Evolutionary conservation across 2,888 invertebrate genomes (phyloP).

Genomic region (Drosophila kokeensis): DNA sequence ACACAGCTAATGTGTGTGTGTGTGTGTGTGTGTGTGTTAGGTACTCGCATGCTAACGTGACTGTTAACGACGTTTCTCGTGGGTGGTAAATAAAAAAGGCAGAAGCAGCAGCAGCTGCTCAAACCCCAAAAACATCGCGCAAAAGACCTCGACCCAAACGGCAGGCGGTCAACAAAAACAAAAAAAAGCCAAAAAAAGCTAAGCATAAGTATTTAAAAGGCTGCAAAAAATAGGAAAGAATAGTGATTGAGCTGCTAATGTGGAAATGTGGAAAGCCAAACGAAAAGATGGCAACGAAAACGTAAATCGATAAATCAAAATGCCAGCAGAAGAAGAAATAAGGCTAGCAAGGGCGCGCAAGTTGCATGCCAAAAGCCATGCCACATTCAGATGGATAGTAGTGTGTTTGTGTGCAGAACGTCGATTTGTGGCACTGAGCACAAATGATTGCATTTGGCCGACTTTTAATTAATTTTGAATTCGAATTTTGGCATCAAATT

Average conservation of each 20-base stretch:
- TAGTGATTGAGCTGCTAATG: conserved; percentile 56
- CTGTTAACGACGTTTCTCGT: conserved; percentile 76
- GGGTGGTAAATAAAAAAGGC: conserved; percentile 52
- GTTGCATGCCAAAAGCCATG: conserved; percentile 72
- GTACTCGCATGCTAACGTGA: conserved; percentile 72
- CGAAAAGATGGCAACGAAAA: conserved; percentile 46
- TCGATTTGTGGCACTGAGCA: conserved; percentile 36
- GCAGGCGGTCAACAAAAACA: conserved; percentile 72
- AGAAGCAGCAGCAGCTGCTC: conserved; percentile 32
- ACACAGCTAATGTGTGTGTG: conserved; percentile 15
- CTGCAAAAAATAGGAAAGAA: conserved; percentile 23
- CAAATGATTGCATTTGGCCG: conserved; percentile 80
- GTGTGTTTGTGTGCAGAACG: conserved; percentile 26
- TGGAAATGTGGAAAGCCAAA: conserved; percentile 30
- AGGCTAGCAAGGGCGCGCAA: conserved; percentile 73
- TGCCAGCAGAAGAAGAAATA: conserved; percentile 53
- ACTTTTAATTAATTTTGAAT: conserved; percentile 80
- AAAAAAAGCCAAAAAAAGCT: conserved; percentile 14
- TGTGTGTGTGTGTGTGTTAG: conserved; percentile 35
- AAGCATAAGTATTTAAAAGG: conserved; percentile 55
- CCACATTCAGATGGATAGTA: conserved; percentile 27
- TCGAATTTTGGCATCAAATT: background rate
- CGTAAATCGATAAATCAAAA: conserved; percentile 81
- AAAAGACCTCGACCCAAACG: conserved; percentile 79
- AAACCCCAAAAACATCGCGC: conserved; percentile 22